phyloP scores from a whole-genome alignment of 2,113 vertebrate genomes.

The Malurus alboscapulatus region DNA sequence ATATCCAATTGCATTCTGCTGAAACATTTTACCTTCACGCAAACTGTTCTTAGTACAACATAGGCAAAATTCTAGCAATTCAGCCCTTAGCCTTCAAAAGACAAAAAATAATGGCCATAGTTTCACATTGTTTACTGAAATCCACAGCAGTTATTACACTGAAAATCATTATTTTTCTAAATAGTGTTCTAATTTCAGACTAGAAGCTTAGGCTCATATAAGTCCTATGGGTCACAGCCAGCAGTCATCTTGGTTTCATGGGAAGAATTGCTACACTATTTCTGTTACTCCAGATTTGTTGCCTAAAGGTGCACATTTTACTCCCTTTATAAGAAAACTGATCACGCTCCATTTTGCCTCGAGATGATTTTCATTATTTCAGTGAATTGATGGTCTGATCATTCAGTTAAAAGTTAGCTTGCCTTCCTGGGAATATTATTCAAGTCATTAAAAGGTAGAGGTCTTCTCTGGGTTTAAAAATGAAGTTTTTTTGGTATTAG shows the following conservation, averaged over 20 bases:
- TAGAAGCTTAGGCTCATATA: not conserved
- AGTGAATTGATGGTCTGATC: not conserved
- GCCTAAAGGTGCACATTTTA: not conserved
- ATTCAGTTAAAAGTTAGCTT: not conserved
- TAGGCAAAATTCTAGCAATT: not conserved
- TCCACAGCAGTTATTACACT: not conserved
- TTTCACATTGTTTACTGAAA: not conserved
- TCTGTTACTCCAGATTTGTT: not conserved
- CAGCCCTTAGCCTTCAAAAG: not conserved
- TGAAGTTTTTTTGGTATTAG: not conserved
- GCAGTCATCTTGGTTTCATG: not conserved
- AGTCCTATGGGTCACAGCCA: not conserved
- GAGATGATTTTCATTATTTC: not conserved
- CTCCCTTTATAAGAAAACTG: not conserved
- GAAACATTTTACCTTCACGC: not conserved
- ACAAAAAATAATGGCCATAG: not conserved
- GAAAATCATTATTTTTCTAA: not conserved
- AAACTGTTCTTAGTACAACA: not conserved
- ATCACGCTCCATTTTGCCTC: not conserved
- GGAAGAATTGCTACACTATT: not conserved
- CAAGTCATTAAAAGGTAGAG: not conserved
- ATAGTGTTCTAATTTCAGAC: not conserved
- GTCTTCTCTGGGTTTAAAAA: not conserved
- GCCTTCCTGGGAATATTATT: not conserved
- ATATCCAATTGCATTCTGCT: not conserved